Percentiles rank a stretch among this genome's conserved stretches.
phyloP scores from a whole-genome alignment of 2,888 invertebrate genomes.

The Drosophila pseudotakahashii region DNA sequence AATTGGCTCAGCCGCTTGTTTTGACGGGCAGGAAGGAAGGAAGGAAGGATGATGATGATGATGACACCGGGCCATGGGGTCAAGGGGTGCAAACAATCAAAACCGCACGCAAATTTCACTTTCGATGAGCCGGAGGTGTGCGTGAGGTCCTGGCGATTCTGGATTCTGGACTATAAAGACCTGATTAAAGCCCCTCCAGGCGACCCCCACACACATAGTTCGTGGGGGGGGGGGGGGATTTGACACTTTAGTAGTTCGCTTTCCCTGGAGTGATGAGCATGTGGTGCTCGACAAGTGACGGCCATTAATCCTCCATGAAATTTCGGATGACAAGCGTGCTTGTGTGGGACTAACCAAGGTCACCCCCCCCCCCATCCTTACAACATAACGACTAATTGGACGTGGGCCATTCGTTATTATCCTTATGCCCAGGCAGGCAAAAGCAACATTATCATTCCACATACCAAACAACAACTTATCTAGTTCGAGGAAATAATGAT shows the following conservation, averaged over 20 bases:
- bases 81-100: conserved; percentile 20
- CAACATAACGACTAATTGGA: conserved; percentile 39
- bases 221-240: neutral
- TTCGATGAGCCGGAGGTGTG: conserved; percentile 14
- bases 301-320: conserved; percentile 25
- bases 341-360: too few species aligned
- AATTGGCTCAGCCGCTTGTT: conserved; percentile 19
- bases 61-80: neutral
- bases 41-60: conserved; percentile 1
- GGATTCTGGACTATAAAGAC: conserved; percentile 39
- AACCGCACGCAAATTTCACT: conserved; percentile 44
- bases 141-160: neutral
- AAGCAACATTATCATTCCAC: neutral
- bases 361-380: too few species aligned
- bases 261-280: too few species aligned
- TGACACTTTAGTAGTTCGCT: too few species aligned
- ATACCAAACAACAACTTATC: too few species aligned
- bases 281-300: conserved; percentile 6
- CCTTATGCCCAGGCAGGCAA: neutral
- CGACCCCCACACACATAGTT: neutral
- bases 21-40: conserved; percentile 8
- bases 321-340: neutral
- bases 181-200: conserved; percentile 32
- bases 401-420: conserved; percentile 25
- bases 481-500: conserved; percentile 1